Evolutionary conservation across 2,888 invertebrate species (phyloP), one percentile per base, ranked within the genome.

Genomic region (Byasa hedistus): DNA sequence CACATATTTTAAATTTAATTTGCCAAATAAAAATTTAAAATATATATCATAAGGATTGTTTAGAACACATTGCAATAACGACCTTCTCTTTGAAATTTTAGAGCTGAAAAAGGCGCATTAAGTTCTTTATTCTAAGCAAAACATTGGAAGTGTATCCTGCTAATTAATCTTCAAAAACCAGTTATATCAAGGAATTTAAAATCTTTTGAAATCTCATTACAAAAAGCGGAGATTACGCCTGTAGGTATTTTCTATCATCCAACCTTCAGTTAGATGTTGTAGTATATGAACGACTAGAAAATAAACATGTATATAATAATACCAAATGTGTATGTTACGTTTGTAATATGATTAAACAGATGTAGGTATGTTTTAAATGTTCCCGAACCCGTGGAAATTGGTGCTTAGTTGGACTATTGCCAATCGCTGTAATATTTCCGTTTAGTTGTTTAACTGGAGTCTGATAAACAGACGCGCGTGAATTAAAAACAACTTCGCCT

Each of bases 111-210:
- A 69, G 71, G 69, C 65, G 66, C 55, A 71, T 68, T 71, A 23
- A 61, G 68, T 68, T 48, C 4, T 48, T 48, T 27, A 4, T 19
- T 48, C 2, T 39, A 15, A 66, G 70, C 69, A 56, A 61, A 65
- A 70, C 65, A 74, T 75, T 75, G 81, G 77, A 79, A 77, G 79
- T 77, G 79, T 71, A 68, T 69, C 68, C 58, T 69, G n/a, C 69
- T 79, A 76, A 82, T 83, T 77, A 78, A 84, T 83, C 76, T 78
- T 73, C 67, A 67, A 72, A 74, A 84, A 86, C 85, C 77, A 75
- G 84, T 83, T 80, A 66, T 78, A 74, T 15, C 1, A 39, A 39
- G 12, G 3, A 39, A 39, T 12, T 39, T 15, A 15, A 39, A 17
- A 39, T 12, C 15, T 39, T 15, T 39, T 39, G 39, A 39, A 1